These are phyloP conservation scores for Malaclemys terrapin DNA, from an alignment of 2,113 vertebrate genomes.

Conservation along the genomic window DNA sequence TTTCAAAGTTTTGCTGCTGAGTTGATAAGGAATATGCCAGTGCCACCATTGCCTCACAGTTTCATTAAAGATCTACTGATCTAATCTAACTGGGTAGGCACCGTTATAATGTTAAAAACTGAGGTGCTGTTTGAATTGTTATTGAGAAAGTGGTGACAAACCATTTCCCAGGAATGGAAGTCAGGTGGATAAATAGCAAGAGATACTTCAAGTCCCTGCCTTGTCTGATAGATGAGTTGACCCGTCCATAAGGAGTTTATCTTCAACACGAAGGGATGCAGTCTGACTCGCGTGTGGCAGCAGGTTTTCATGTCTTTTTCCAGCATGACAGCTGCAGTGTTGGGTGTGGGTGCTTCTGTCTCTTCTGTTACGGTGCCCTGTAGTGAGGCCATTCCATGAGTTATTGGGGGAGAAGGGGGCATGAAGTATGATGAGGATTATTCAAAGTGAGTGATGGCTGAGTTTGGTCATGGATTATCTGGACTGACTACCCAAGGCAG, in stretches of 20 bases:
- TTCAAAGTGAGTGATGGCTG: background rate
- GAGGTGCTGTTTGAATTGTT: background rate
- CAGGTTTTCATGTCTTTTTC: too few relatives aligned
- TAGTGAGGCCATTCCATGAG: background rate
- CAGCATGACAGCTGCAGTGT: too few relatives aligned
- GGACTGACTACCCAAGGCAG: background rate
- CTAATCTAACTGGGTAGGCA: background rate
- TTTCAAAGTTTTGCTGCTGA: background rate
- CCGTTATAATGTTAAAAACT: background rate
- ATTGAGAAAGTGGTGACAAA: too few relatives aligned
- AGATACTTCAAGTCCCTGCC: too few relatives aligned
- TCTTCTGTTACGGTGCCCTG: background rate
- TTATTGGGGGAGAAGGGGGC: background rate
- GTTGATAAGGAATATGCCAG: background rate
- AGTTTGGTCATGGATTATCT: background rate
- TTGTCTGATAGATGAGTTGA: too few relatives aligned
- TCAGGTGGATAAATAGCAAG: too few relatives aligned
- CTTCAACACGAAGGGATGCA: too few relatives aligned
- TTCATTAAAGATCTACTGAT: background rate
- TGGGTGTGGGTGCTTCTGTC: too few relatives aligned
- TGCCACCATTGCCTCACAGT: background rate
- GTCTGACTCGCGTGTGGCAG: too few relatives aligned
- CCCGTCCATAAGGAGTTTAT: too few relatives aligned
- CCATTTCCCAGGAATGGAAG: too few relatives aligned
- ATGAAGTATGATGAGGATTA: background rate